phyloP scores from a whole-genome alignment of 92 coral and sea anemone genomes.

The Epizoanthus illoricatus region DNA sequence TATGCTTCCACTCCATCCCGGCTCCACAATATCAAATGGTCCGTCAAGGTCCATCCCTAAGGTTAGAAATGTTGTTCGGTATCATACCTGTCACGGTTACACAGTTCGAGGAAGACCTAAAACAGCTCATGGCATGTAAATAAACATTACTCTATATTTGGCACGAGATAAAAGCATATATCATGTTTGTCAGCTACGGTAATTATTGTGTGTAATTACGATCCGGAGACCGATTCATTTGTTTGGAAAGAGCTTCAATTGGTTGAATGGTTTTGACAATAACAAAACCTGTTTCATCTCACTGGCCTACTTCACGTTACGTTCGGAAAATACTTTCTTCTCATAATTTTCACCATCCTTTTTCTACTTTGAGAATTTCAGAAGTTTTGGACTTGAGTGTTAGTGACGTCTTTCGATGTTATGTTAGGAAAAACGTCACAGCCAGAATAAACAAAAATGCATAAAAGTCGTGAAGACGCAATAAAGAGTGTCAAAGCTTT shows the following conservation, averaged over 20 bases:
- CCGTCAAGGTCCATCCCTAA: no score
- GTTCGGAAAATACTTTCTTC: not conserved
- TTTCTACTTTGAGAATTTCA: conserved; percentile 2
- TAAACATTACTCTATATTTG: conserved; percentile 11
- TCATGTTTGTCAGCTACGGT: conserved; percentile 29
- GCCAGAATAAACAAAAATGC: conserved; percentile 12
- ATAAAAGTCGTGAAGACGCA: conserved; percentile 5
- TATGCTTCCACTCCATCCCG: no score
- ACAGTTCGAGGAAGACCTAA: no score
- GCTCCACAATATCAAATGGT: no score
- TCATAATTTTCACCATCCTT: not conserved
- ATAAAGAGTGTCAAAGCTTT: conserved; percentile 15
- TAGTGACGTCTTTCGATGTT: conserved; percentile 2
- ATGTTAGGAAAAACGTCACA: not conserved
- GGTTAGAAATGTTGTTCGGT: no score
- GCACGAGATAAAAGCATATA: conserved; percentile 23
- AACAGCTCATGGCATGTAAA: not conserved
- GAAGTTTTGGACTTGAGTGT: not conserved
- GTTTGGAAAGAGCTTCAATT: conserved; percentile 5
- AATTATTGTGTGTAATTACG: conserved; percentile 25
- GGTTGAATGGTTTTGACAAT: conserved; percentile 16
- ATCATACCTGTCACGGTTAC: no score
- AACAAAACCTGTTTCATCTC: not conserved
- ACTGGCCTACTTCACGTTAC: not conserved
- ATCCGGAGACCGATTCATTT: conserved; percentile 1